A percentile compares a stretch with the other conserved stretches of the same genome.
phyloP scores from a whole-genome alignment of 2,797 vertebrate genomes.

The Mareca penelope region DNA sequence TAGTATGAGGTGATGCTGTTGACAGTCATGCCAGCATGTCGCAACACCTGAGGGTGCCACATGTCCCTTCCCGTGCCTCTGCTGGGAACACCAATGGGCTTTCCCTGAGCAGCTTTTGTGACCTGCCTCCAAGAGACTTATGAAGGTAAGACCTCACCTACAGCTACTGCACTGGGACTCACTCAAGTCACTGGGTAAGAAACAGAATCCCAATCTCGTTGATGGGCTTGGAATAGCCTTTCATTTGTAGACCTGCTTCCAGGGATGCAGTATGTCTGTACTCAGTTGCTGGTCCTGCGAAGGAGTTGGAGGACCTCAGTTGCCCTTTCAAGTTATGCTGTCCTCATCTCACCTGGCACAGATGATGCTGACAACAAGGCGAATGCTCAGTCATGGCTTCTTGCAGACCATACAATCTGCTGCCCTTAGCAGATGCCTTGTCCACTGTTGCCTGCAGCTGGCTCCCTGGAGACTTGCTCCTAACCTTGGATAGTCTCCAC shows the following conservation, averaged over 20 bases:
- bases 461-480: not conserved
- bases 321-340: not conserved
- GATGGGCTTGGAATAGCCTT: not conserved
- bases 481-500: not conserved
- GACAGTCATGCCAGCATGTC: not conserved
- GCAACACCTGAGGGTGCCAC: too few relatives aligned
- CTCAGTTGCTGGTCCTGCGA: not conserved
- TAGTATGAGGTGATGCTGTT: not conserved
- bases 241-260: not conserved
- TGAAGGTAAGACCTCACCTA: not conserved
- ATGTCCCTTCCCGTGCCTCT: not conserved
- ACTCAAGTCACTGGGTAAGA: not conserved
- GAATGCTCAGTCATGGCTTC: not conserved
- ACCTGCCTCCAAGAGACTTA: not conserved
- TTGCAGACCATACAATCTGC: not conserved
- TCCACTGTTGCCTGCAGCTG: not conserved
- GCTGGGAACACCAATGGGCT: accelerated
- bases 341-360: not conserved
- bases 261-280: not conserved
- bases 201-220: not conserved
- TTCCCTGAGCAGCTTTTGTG: not conserved
- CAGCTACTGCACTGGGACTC: not conserved
- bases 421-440: not conserved
- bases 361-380: not conserved
- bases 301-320: not conserved